A percentile compares a stretch with the other conserved stretches of the same genome.
These are phyloP conservation scores for Acrobasis consociella DNA, from an alignment of 2,888 invertebrate species.

Conservation along the genomic window DNA sequence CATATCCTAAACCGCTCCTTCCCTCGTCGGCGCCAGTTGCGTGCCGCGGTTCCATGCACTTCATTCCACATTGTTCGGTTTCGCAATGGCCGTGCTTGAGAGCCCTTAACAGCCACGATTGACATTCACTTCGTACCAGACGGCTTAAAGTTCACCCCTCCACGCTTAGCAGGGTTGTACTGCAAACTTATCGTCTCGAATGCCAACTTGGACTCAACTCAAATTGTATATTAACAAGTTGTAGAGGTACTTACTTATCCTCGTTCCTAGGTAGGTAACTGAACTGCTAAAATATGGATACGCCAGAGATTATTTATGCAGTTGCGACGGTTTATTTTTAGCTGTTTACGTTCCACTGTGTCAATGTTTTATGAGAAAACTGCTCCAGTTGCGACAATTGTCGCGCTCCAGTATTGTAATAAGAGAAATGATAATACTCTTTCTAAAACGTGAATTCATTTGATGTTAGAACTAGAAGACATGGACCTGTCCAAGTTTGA, in stretches of 20 bases:
- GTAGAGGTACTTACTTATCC: constrained; percentile 22
- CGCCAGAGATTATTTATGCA: constrained; percentile 11
- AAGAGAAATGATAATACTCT: constrained; percentile 9
- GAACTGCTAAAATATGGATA: constrained; percentile 18
- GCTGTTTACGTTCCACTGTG: constrained; percentile 7
- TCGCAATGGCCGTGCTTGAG: constrained; percentile 60
- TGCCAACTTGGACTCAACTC: constrained; percentile 27
- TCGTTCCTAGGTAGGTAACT: constrained; percentile 8
- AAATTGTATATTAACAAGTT: constrained; percentile 29
- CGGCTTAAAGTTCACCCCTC: constrained; percentile 58
- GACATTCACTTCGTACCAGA: constrained; percentile 62
- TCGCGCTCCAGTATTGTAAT: constrained; percentile 13
- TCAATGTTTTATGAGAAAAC: constrained; percentile 15
- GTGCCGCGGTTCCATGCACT: constrained; percentile 57
- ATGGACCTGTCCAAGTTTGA: background rate
- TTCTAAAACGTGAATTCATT: background rate
- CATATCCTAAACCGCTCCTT: background rate
- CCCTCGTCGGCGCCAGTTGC: background rate
- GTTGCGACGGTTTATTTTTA: constrained; percentile 14
- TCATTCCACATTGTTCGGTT: constrained; percentile 71
- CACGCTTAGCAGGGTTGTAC: constrained; percentile 40
- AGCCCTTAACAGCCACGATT: constrained; percentile 64
- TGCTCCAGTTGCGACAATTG: constrained; percentile 8
- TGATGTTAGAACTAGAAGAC: background rate
- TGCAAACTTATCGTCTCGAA: constrained; percentile 32